These are phyloP conservation scores for Salarias fasciatus DNA, from an alignment of 2,797 vertebrate genomes.

Conservation along the genomic window DNA sequence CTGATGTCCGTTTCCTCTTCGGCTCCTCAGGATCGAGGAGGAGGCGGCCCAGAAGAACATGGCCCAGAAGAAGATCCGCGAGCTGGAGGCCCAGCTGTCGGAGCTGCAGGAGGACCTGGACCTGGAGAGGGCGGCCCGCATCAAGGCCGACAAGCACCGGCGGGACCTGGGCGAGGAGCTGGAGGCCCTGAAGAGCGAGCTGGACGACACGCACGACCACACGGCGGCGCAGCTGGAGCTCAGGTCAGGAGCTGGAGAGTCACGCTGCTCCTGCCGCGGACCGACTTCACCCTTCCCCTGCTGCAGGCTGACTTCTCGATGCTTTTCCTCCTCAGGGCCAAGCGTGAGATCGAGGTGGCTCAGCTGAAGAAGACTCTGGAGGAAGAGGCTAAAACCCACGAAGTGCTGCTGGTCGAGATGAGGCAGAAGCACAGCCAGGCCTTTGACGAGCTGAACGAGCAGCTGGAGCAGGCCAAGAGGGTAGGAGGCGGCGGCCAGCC, in stretches of 20 bases:
- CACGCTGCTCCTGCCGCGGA: no score
- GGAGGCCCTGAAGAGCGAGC: slow-evolving; percentile 94
- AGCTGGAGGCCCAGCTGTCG: slow-evolving; percentile 93
- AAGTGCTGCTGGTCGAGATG: slow-evolving; percentile 92
- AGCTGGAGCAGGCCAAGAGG: slow-evolving; percentile 94
- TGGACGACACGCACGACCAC: slow-evolving; percentile 94
- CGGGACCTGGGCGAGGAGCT: slow-evolving; percentile 95
- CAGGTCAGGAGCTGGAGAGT: slow-evolving; percentile 63
- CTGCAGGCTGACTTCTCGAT: no score
- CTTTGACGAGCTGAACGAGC: slow-evolving; percentile 94
- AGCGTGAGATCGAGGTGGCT: slow-evolving; percentile 92
- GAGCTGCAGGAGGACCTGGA: slow-evolving; percentile 97
- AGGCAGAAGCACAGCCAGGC: slow-evolving; percentile 95
- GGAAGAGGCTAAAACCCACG: slow-evolving; percentile 90
- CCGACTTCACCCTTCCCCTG: no score
- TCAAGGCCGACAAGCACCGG: slow-evolving; percentile 93
- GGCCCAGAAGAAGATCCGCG: slow-evolving; percentile 93
- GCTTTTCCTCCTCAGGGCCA: slow-evolving; percentile 75
- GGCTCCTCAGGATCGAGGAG: slow-evolving; percentile 89
- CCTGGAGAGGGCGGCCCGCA: slow-evolving; percentile 87
- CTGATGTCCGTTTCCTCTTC: no score
- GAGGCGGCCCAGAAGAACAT: slow-evolving; percentile 91
- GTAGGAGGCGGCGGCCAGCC: slow-evolving; percentile 65
- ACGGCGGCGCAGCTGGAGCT: slow-evolving; percentile 96
- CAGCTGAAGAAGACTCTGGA: slow-evolving; percentile 92